A percentile compares a stretch with the other conserved stretches of the same genome.
phyloP scores from a whole-genome alignment of 2,113 vertebrate genomes.

The Phoxinus phoxinus region DNA sequence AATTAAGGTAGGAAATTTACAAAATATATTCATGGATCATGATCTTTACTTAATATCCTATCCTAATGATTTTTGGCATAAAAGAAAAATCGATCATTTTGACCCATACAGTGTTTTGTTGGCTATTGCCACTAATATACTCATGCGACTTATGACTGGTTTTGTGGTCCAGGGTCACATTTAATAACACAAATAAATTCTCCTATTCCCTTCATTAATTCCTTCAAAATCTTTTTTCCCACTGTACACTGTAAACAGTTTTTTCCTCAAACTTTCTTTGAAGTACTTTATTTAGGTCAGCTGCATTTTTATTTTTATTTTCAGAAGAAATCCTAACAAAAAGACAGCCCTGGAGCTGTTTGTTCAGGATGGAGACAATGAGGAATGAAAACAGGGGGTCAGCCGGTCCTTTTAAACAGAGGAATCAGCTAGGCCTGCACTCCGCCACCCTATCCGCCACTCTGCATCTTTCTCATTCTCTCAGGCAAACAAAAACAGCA shows the following conservation, averaged over 20 bases:
- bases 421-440: constrained; percentile 68
- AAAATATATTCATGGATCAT: no score
- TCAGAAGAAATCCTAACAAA: constrained; percentile 67
- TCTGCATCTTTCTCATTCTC: constrained; percentile 53
- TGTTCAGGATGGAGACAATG: constrained; percentile 78
- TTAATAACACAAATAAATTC: no score
- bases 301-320: constrained; percentile 60
- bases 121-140: no score
- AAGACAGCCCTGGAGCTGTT: constrained; percentile 72
- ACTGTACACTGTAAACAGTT: no score
- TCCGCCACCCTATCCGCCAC: constrained; percentile 66
- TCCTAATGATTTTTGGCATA: no score
- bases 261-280: constrained; percentile 64
- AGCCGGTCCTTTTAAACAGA: constrained; percentile 58
- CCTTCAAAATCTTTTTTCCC: constrained; percentile 43
- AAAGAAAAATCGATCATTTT: no score
- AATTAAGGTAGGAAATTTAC: no score
- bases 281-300: constrained; percentile 72
- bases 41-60: no score
- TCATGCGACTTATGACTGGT: no score
- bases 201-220: no score
- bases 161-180: no score
- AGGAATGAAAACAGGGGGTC: constrained; percentile 67
- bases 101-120: no score
- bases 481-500: constrained; percentile 65